phyloP scores from a whole-genome alignment of 2,113 vertebrate genomes.

The Ptilonorhynchus violaceus region DNA sequence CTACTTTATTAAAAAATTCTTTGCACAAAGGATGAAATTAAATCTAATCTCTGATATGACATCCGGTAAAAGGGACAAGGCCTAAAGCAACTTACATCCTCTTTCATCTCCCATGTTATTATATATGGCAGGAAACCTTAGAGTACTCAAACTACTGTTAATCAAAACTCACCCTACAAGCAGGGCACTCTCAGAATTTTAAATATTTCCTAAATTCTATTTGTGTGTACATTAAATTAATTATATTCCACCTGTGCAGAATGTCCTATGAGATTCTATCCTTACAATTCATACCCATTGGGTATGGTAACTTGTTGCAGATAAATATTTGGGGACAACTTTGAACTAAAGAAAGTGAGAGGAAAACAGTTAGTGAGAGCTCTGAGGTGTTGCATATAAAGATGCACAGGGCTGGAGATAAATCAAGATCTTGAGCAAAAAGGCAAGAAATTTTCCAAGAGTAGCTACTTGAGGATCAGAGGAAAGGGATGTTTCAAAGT shows the following conservation, averaged over 20 bases:
- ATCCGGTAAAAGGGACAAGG: slow-evolving; percentile 12
- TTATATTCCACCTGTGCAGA: background rate
- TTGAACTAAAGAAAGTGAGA: background rate
- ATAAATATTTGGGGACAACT: background rate
- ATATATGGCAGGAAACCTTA: background rate
- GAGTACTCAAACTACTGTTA: background rate
- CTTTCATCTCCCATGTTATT: background rate
- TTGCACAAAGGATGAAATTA: slow-evolving; percentile 26
- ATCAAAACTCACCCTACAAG: background rate
- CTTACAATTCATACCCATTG: background rate
- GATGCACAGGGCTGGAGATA: background rate
- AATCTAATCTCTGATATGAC: background rate
- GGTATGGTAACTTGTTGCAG: background rate
- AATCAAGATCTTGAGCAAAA: background rate
- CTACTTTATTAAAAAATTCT: slow-evolving; percentile 48
- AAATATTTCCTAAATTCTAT: background rate
- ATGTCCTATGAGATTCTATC: background rate
- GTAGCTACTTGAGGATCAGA: background rate
- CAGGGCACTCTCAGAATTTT: background rate
- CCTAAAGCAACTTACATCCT: slow-evolving; percentile 16
- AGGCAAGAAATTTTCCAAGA: background rate
- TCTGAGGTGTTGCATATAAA: background rate
- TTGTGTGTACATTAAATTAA: background rate
- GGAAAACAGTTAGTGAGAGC: background rate
- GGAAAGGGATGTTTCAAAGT: background rate